Evolutionary conservation across 2,113 vertebrate species (phyloP), one percentile per base, ranked within the genome.

Genomic region (Cyprinodon variegatus): DNA sequence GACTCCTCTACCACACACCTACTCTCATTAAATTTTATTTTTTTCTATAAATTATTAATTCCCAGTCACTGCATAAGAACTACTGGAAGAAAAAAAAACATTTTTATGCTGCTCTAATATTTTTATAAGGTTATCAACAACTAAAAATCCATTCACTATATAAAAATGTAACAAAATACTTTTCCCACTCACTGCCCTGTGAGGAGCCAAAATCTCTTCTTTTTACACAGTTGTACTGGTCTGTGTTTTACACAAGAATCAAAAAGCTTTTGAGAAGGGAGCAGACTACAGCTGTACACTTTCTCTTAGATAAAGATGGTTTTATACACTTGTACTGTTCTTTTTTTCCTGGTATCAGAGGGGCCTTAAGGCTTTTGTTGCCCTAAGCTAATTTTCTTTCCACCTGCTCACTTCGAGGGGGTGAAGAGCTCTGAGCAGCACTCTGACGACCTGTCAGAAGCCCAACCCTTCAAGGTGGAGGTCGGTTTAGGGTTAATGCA

Each of bases 401-500:
- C 78, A 75, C 77, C 78, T 76, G 82, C 82, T 78, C 72, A 53
- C 65, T 65, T 82, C 65, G 80, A 83, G 14, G 15, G 83, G 78
- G 76, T 78, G 60, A 68, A 86, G 62, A 20, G 15, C 57, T 70
- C 77, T 9, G n/a, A 79, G 77, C 78, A 59, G 85, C 62, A 22
- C 40, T 5, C 65, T 90, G 89, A 90, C 84, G 65, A 3, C 5
- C 0, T 3, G 79, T 88, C 92, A 88, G 67, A 72, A 86, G 83
- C 86, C 85, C 70, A 63, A 65, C 66, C 67, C 76, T 83, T 76
- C 75, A 77, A 68, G 83, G 81, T 86, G 61, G 82, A 91, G 87
- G 87, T 88, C 60, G 43, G 15, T 86, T 87, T 80, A 84, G 78
- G 88, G 88, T 82, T 84, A 84, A 65, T 60, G 37, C 61, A 71